Evolutionary conservation across 2,797 vertebrate species (phyloP), one percentile per base, ranked within the genome.

Genomic region (Sebastes trivittatus): DNA sequence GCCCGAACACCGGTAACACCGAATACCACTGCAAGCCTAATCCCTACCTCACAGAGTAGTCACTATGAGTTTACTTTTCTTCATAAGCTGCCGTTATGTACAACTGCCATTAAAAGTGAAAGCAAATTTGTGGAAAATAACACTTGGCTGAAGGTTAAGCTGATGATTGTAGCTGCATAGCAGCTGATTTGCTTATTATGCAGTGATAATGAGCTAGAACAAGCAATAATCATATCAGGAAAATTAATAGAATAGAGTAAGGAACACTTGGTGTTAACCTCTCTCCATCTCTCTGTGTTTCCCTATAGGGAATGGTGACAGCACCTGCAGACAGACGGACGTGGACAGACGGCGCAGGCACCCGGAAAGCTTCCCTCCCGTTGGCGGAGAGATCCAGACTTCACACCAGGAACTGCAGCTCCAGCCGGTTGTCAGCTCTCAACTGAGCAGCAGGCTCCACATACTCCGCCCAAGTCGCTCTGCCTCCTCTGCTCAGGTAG

Each of bases 401-500:
- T 75, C 69, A 61, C 74, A 78, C 66, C 79, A 75, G 79, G 65
- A 89, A 77, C 65, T 14, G 79, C 81, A 32, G 75, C 89, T 82
- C 56, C 78, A 69, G 72, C 54, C 52, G 7, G 64, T 85, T 78
- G 42, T 86, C 76, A 54, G 74, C 84, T 84, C 82, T 82, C 65
- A 56, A 67, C 90, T 91, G 85, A 92, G 75, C 81, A 55, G 69
- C 83, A 87, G 87, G 75, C 91, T 85, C 87, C 82, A 66, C 85
- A 87, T 72, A 75, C 84, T 87, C 84, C 36, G 2, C 78, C 84
- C 72, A 55, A 65, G 32, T 61, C 58, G 79, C 84, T 63, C 87
- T 18, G 81, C 89, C 77, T 83, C 88, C 84, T 87, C 83, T 63
- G 76, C 88, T 90, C 92, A 93, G 93, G 94, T 94, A 88, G 69